phyloP scores from a whole-genome alignment of 2,797 vertebrate species.

The Crenichthys baileyi region DNA sequence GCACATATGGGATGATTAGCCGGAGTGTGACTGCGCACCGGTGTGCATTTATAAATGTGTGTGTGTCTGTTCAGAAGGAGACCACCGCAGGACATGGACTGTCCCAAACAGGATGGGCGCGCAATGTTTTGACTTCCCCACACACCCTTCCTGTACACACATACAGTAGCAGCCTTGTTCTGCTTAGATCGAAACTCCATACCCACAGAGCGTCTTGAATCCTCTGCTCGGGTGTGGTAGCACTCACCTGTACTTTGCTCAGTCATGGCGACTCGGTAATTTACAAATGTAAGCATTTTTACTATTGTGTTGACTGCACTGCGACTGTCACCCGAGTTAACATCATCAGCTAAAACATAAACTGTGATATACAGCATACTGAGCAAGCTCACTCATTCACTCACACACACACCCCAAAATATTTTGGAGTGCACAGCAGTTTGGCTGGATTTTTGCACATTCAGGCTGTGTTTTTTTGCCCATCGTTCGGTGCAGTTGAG shows the following conservation, averaged over 20 bases:
- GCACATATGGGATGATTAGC: conserved; percentile 71
- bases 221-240: conserved; percentile 40
- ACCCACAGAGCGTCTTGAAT: conserved; percentile 33
- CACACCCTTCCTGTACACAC: conserved; percentile 84
- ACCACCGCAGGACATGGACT: conserved; percentile 78
- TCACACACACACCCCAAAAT: conserved; percentile 49
- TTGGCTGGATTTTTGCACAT: conserved; percentile 53
- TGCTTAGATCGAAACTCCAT: conserved; percentile 54
- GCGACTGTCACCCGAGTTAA: conserved; percentile 48
- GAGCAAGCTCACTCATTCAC: conserved; percentile 28
- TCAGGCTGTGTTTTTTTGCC: conserved; percentile 41
- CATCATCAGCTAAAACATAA: conserved; percentile 66
- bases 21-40: conserved; percentile 43
- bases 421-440: conserved; percentile 59
- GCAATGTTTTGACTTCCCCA: conserved; percentile 84
- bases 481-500: conserved; percentile 56
- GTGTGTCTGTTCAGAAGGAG: conserved; percentile 59
- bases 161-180: conserved; percentile 72
- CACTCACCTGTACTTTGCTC: conserved; percentile 49
- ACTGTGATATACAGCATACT: conserved; percentile 65
- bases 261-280: conserved; percentile 50
- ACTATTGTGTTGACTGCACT: conserved; percentile 42
- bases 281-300: conserved; percentile 49
- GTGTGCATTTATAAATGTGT: conserved; percentile 38
- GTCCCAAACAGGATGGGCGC: conserved; percentile 87